phyloP scores from a whole-genome alignment of 2,797 vertebrate species.

The Cyclura pinguis region DNA sequence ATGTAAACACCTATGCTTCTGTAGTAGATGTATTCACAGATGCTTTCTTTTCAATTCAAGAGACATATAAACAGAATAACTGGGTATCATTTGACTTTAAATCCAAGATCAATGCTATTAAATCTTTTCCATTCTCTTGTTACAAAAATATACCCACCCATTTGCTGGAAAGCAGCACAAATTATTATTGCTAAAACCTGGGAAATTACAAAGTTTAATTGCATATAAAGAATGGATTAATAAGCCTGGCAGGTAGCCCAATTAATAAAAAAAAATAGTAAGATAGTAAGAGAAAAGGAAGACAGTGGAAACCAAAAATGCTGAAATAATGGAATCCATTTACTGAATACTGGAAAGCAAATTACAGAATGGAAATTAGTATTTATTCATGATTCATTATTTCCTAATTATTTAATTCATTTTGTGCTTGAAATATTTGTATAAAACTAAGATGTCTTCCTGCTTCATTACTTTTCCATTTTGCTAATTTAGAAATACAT shows the following conservation, averaged over 20 bases:
- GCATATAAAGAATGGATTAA: not conserved
- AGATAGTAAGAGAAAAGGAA: not conserved
- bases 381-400: slow-evolving; percentile 7
- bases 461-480: not conserved
- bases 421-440: not conserved
- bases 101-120: not conserved
- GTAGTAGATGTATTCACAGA: not conserved
- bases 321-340: not conserved
- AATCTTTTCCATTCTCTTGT: not conserved
- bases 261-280: not conserved
- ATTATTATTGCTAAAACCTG: not conserved
- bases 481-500: not conserved
- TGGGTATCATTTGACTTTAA: not conserved
- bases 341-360: not conserved
- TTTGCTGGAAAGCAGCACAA: not conserved
- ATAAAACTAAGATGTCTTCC: not conserved
- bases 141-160: not conserved
- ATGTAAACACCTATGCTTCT: not conserved
- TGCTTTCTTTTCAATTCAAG: not conserved
- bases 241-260: not conserved
- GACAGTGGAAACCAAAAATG: not conserved
- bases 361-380: not conserved
- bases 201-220: not conserved
- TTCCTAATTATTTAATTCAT: slow-evolving; percentile 11
- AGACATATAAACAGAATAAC: not conserved